Base-by-base conservation (phyloP, 2,797 vertebrate species). In the Pelobates cultripes region DNA sequence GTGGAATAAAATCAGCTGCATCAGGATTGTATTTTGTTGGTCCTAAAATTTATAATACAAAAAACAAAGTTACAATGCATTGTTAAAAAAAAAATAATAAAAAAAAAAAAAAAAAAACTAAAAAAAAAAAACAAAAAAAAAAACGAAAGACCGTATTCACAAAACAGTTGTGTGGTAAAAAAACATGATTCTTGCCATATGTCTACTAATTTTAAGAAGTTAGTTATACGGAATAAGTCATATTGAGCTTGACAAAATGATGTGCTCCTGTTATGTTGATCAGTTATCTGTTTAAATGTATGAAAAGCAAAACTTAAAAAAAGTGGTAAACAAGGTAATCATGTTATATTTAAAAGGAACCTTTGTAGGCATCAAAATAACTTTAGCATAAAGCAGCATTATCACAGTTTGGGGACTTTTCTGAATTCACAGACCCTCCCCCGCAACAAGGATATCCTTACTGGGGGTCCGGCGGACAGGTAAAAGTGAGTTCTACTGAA, bases 1-100 rank as follows among this genome's bases (percentile, higher is more conserved):
- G 89, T 3, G 93, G 88, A 88, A 91, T 83, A 40, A 90, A 89
- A 85, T 91, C 95, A 88, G 91, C 80, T 84, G 90, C 90, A 85
- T 94, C 93, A 67, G 93, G 90, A 90, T 84, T 94, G 73, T 86
- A 86, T 76, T 86, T 88, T 68, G 82, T 28, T 14, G 69, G 47
- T 14, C 82, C 82, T 84, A 57, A 57, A 43, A 44, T 51, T 17
- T 60, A 73, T 10, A 13, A 53, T 8, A 70, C 15, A 79, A 70
- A 74, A 60, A 63, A 57, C 5, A 51, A 51, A 51, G 5, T 10
- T 51, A 28, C 28, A 28, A 28, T 28, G 28, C 28, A 28, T 28
- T 28, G 28, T 28, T 28, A 28, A 28, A 28, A 28, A 28, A 28
- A 28, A 28, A n/a, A n/a, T n/a, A n/a, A n/a, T n/a, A n/a, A n/a